phyloP scores from a whole-genome alignment of 2,797 vertebrate genomes.

The Meriones psammophilus region DNA sequence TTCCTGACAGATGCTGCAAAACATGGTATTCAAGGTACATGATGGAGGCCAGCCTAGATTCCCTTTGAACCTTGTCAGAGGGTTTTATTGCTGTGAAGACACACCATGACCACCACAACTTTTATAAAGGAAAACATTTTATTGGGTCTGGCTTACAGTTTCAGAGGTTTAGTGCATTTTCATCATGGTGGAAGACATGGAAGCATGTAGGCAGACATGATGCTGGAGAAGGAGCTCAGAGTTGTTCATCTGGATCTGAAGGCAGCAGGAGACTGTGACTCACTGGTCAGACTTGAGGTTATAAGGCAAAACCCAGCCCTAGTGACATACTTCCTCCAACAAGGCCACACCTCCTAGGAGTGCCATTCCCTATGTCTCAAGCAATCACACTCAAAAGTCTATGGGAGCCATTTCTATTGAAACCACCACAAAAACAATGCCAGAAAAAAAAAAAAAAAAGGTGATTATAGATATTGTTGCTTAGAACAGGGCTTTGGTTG shows the following conservation, averaged over 20 bases:
- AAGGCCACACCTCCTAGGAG: not conserved
- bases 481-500: conserved; percentile 92
- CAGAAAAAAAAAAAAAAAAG: not conserved
- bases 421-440: not conserved
- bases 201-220: not conserved
- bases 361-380: not conserved
- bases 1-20: not conserved
- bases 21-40: not conserved
- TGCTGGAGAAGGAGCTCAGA: not conserved
- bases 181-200: not conserved
- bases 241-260: not conserved
- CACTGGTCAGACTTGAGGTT: not conserved
- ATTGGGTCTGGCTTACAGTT: not conserved
- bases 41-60: not conserved
- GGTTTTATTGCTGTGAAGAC: not conserved
- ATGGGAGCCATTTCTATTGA: not conserved
- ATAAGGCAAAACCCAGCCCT: not conserved
- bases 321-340: not conserved
- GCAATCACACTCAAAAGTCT: not conserved
- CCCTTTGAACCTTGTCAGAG: not conserved
- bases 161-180: not conserved
- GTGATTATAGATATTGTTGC: not conserved
- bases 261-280: not conserved
- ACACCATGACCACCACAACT: too few relatives aligned
- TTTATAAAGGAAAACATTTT: not conserved